Percentiles rank a stretch among this genome's conserved stretches.
Conservation (phyloP, 2,113 vertebrate genomes). For the Varanus salvator region DNA sequence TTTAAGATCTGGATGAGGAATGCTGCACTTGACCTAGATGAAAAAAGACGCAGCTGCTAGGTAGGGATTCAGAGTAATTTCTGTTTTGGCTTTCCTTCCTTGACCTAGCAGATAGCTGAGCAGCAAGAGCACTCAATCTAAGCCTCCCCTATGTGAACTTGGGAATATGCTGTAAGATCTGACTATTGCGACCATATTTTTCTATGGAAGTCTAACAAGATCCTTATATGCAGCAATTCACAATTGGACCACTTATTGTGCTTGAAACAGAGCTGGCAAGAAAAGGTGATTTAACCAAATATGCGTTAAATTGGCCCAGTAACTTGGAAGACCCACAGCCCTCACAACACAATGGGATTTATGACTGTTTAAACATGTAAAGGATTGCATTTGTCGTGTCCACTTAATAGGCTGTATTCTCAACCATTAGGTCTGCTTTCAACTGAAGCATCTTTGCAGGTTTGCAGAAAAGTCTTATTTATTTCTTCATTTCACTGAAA, state of each 20-base stretch:
- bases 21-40: no score
- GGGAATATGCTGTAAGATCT: not conserved
- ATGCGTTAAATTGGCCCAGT: not conserved
- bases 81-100: not conserved
- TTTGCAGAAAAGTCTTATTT: not conserved
- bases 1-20: no score
- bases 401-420: not conserved
- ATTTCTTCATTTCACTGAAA: not conserved
- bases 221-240: not conserved
- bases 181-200: not conserved
- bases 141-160: not conserved
- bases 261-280: not conserved
- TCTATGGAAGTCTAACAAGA: not conserved
- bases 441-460: not conserved
- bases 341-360: not conserved
- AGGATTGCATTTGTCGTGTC: not conserved
- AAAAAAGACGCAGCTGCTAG: no score
- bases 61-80: no score
- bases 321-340: not conserved
- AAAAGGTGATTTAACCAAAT: not conserved
- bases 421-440: not conserved
- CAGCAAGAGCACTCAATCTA: not conserved
- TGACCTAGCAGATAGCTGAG: not conserved
- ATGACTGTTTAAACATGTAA: not conserved
- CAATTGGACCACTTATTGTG: not conserved